phyloP scores from a whole-genome alignment of 64 coral and sea anemone species.

The Dendronephthya gigantea region DNA sequence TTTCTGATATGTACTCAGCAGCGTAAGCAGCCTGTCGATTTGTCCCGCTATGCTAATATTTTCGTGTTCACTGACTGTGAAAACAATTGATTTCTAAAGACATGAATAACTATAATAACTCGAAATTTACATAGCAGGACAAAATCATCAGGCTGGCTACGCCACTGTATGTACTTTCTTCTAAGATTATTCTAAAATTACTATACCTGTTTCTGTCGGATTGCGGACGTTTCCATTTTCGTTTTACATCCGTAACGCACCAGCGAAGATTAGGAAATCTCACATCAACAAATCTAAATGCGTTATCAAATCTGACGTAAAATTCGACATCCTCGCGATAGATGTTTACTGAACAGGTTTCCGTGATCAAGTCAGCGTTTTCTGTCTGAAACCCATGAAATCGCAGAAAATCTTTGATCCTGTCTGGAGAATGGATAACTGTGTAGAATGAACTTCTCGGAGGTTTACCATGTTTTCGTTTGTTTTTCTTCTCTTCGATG shows the following conservation, averaged over 20 bases:
- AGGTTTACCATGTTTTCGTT: conserved; percentile 46
- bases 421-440: conserved; percentile 37
- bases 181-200: too few relatives aligned
- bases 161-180: too few relatives aligned
- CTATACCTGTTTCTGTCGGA: not conserved
- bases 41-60: too few relatives aligned
- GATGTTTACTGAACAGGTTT: not conserved
- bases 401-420: conserved; percentile 32
- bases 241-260: conserved; percentile 61
- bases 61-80: too few relatives aligned
- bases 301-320: conserved; percentile 47
- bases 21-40: too few relatives aligned
- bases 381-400: conserved; percentile 4
- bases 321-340: conserved; percentile 43
- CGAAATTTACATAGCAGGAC: too few relatives aligned
- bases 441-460: conserved; percentile 73
- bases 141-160: too few relatives aligned
- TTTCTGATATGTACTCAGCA: too few relatives aligned
- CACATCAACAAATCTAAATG: conserved; percentile 43
- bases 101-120: too few relatives aligned
- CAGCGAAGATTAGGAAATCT: conserved; percentile 65
- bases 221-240: conserved; percentile 31
- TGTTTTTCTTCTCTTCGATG: conserved; percentile 23
- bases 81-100: too few relatives aligned
- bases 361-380: not conserved